Base-by-base conservation (phyloP, 2,888 invertebrate genomes). In the Drosophila kokeensis region DNA sequence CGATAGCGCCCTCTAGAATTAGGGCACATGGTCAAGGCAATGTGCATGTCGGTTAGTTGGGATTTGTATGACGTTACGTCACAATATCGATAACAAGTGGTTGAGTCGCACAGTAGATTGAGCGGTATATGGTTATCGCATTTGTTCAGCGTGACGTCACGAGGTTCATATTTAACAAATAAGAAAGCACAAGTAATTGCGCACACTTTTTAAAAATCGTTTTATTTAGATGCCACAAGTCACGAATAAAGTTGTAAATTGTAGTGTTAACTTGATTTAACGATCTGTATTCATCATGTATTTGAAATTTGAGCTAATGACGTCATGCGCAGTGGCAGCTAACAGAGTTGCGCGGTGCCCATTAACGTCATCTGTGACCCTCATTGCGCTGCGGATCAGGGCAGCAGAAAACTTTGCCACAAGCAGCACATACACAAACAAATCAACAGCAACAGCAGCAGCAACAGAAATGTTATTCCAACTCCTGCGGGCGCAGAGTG, bases 301-400 rank as follows among this genome's bases (percentile, higher is more conserved):
- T 36, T 50, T 49, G 40, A 61, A 27, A 38, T 30, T 5, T 55
- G 34, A 27, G 29, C n/a, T 13, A 18, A 15, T 72, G 67, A 76
- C 75, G 75, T 73, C 78, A 77, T 76, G 75, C 73, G 75, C 73
- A 64, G 52, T 49, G 32, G 13, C 4, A 7, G 36, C 34, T 21
- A 6, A 42, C 13, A 27, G 29, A 69, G 24, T 30, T 53, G 58
- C 53, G 42, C 38, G 48, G 34, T 55, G n/a, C 34, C n/a, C 30
- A 30, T 55, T 45, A 36, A 48, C 60, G 53, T 40, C 65, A 63
- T 49, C 62, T 55, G 52, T 55, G 60, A 53, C 61, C 50, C 63
- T 49, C 55, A 48, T 21, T 13, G 8, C 32, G 36, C 53, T 53
- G 53, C 42, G 38, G 64, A 77, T 67, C 52, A 72, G 73, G 72